phyloP scores from a whole-genome alignment of 2,797 vertebrate genomes.

The Ptychobarbus kaznakovi region DNA sequence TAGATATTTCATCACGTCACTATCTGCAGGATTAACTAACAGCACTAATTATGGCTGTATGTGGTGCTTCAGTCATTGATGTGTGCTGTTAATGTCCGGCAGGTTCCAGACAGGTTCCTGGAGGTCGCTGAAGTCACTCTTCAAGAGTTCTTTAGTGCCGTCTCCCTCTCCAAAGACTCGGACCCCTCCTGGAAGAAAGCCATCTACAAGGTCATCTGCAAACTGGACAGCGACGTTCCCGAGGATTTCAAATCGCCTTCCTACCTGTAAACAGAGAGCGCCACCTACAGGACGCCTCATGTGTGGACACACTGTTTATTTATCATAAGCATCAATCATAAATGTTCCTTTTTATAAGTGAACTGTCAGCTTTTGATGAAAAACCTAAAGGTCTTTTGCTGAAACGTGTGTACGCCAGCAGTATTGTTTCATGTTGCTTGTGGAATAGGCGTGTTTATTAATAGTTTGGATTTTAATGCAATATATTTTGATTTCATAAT shows the following conservation, averaged over 20 bases:
- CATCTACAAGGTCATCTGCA: constrained; percentile 98
- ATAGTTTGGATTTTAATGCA: constrained; percentile 22
- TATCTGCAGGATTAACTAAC: not conserved
- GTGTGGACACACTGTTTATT: not conserved
- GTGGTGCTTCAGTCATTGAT: not conserved
- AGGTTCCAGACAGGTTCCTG: constrained; percentile 93
- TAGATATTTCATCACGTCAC: not conserved
- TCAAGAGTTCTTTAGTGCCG: constrained; percentile 92
- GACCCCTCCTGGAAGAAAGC: constrained; percentile 99
- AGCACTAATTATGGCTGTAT: not conserved
- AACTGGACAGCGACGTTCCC: constrained; percentile 93
- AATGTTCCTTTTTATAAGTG: constrained; percentile 11
- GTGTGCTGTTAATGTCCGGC: constrained; percentile 50
- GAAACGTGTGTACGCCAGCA: not conserved
- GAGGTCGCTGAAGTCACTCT: constrained; percentile 92
- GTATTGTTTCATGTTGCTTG: not conserved
- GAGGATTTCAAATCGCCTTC: constrained; percentile 89
- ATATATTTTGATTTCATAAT: constrained; percentile 28
- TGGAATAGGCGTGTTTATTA: constrained; percentile 3
- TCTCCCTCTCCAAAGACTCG: constrained; percentile 86
- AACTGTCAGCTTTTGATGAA: not conserved
- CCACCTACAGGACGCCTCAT: constrained; percentile 4
- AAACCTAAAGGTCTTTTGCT: constrained; percentile 17
- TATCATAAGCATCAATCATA: not conserved
- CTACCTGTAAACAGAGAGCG: constrained; percentile 77